phyloP scores from a whole-genome alignment of 2,797 vertebrate genomes.

The Chanos chanos region DNA sequence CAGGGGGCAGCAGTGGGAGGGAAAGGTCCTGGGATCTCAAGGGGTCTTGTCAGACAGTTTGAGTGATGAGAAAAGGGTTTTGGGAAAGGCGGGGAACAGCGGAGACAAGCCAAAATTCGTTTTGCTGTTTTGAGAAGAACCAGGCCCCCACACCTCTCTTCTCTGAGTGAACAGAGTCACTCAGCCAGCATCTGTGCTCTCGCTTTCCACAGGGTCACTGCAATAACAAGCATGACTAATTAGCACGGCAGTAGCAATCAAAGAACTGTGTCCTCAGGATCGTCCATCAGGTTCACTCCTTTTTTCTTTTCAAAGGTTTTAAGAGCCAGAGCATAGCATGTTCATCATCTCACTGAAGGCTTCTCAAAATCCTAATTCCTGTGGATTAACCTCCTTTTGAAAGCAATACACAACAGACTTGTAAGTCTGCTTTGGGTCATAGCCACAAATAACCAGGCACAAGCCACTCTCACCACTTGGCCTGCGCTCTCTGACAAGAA shows the following conservation, averaged over 20 bases:
- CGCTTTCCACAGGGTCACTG: slow-evolving; percentile 34
- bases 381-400: no score
- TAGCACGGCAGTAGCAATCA: slow-evolving; percentile 39
- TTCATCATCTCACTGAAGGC: no score
- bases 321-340: no score
- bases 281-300: not conserved
- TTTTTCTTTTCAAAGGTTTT: not conserved
- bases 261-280: slow-evolving; percentile 7
- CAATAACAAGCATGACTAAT: slow-evolving; percentile 35
- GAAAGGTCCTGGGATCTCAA: slow-evolving; percentile 26
- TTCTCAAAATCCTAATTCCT: no score
- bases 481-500: no score
- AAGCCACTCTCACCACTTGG: no score
- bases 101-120: not conserved
- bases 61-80: slow-evolving; percentile 21
- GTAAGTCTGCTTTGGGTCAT: no score
- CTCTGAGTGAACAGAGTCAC: slow-evolving; percentile 16
- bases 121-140: slow-evolving; percentile 18
- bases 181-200: slow-evolving; percentile 23
- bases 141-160: slow-evolving; percentile 4
- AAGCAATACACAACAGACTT: not conserved
- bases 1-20: not conserved
- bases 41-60: slow-evolving; percentile 18
- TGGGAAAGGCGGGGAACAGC: not conserved
- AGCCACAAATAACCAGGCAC: no score